phyloP scores from a whole-genome alignment of 2,113 vertebrate genomes.

The Columba janthina region DNA sequence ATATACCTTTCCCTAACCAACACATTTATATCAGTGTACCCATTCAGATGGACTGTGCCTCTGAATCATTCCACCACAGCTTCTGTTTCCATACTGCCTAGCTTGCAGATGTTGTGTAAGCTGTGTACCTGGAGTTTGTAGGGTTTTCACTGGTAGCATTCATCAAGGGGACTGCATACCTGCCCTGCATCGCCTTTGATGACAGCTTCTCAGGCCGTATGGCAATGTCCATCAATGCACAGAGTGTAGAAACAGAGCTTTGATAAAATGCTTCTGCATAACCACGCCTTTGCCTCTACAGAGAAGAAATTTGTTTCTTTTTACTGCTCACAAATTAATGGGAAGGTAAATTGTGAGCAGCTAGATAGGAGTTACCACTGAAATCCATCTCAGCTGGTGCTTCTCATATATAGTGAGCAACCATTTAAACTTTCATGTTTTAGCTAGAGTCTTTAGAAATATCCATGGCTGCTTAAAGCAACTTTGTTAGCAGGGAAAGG shows the following conservation, averaged over 20 bases:
- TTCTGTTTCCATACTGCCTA: not conserved
- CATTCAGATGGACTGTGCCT: not conserved
- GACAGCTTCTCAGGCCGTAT: not conserved
- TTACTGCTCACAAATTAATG: not conserved
- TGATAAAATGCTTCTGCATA: not conserved
- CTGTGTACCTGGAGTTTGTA: no score
- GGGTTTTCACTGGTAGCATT: not conserved
- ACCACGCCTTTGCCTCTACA: rapidly evolving
- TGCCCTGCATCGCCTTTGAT: not conserved
- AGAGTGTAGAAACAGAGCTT: not conserved
- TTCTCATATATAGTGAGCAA: not conserved
- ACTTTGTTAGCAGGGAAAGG: not conserved
- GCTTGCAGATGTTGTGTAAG: rapidly evolving
- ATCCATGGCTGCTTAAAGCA: slow-evolving; percentile 1
- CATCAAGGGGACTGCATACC: not conserved
- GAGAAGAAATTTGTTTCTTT: not conserved
- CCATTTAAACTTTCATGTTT: not conserved
- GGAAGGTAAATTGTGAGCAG: not conserved
- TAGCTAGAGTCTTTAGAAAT: not conserved
- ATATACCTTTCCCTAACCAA: not conserved
- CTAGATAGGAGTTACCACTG: not conserved
- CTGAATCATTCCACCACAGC: not conserved
- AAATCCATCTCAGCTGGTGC: not conserved
- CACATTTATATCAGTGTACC: not conserved
- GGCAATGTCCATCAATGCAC: not conserved